phyloP scores from a whole-genome alignment of 2,797 vertebrate species.

The Parauchenoglanis ngamensis region DNA sequence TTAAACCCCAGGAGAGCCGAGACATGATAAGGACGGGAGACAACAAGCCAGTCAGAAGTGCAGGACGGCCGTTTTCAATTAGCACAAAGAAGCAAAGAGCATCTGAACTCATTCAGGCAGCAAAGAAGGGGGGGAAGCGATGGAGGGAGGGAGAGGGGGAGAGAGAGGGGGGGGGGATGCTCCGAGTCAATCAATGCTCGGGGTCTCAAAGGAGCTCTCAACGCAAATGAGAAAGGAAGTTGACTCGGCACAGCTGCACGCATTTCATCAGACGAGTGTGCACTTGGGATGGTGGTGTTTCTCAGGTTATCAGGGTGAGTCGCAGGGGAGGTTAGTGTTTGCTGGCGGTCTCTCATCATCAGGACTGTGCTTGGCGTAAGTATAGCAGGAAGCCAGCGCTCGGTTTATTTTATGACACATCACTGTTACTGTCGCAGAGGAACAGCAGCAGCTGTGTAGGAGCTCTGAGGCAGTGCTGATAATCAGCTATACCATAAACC shows the following conservation, averaged over 20 bases:
- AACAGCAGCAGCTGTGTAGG: background rate
- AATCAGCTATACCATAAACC: background rate
- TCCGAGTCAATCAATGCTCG: background rate
- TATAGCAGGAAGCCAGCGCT: background rate
- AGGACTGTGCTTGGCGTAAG: background rate
- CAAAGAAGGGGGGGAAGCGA: background rate
- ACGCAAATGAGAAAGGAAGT: conserved; percentile 7
- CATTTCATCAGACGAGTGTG: background rate
- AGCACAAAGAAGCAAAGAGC: conserved; percentile 7
- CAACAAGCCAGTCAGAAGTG: background rate
- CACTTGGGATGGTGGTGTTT: background rate
- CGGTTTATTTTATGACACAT: background rate
- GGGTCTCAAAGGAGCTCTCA: background rate
- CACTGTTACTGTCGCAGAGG: background rate
- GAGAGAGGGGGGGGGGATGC: too few relatives aligned
- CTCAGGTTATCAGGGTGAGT: background rate
- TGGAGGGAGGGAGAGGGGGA: background rate
- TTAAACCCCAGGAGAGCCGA: conserved; percentile 15
- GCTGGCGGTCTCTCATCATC: background rate
- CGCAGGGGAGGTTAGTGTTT: background rate
- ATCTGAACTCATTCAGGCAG: background rate
- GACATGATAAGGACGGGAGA: background rate
- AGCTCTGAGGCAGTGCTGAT: background rate
- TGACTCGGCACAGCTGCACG: background rate
- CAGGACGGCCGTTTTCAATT: background rate